Evolutionary conservation across 2,888 invertebrate genomes (phyloP), one percentile per base, ranked within the genome.

Genomic region (Sympetrum striolatum): DNA sequence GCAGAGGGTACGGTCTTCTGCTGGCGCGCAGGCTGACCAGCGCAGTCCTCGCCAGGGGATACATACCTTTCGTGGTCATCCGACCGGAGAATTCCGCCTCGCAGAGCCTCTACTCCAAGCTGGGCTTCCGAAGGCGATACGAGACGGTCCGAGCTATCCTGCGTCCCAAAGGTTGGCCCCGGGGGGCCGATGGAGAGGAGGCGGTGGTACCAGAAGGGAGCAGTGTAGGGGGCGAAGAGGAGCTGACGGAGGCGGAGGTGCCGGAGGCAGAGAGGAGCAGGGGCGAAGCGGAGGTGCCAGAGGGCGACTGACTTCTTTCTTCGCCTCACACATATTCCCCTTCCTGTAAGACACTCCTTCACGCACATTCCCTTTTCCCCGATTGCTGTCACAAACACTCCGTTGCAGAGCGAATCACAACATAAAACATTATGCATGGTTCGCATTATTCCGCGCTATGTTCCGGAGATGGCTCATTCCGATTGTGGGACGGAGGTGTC

Each of bases 61-160:
- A 98, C 94, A 95, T 96, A 93, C 97, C 98, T 91, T 98, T 97
- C 94, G 98, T 98, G 92, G 97, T 98, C 92, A 98, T 98, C 94
- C 95, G 96, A 93, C 97, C 97, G 91, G 97, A 97, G 94, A 98
- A 98, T 94, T 97, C 97, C 94, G 97, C 98, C 91, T 97, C 97
- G 92, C 96, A 97, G 93, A 96, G 96, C 93, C 95, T 98, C 91
- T 98, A 98, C 94, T 96, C 95, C 92, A 98, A 98, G 94, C 95
- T 98, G 93, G 97, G 97, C 93, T 98, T 97, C 94, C 95, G 95
- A 93, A 97, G 96, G 94, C 96, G 96, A 92, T 98, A 96, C 94
- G 96, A 97, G 94, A 97, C 97, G 92, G 97, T 97, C 92, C 96
- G 97, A 92, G 97, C 97, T 93, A 96, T 97, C 92, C 95, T 97